These are phyloP conservation scores for Melanogrammus aeglefinus DNA, from an alignment of 2,797 vertebrate genomes.

Conservation along the genomic window DNA sequence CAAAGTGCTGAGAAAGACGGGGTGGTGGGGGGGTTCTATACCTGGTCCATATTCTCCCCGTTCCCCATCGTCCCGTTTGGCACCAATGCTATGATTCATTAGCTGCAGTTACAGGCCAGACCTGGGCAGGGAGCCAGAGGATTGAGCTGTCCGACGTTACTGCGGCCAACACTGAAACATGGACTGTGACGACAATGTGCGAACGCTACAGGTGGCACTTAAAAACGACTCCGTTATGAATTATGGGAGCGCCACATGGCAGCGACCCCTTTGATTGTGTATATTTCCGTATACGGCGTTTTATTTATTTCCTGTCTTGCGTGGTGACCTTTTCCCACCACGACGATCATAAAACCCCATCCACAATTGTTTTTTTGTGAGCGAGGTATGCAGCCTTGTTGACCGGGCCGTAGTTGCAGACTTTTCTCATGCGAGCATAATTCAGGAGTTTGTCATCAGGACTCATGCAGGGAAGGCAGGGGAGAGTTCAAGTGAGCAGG, in stretches of 20 bases:
- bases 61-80: conserved; percentile 55
- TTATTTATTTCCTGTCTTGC: not conserved
- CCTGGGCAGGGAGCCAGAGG: conserved; percentile 59
- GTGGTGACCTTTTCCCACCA: not conserved
- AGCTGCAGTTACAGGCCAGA: conserved; percentile 63
- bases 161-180: conserved; percentile 49
- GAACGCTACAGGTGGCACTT: conserved; percentile 65
- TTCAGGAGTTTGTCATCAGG: conserved; percentile 37
- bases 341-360: not conserved
- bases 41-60: conserved; percentile 50
- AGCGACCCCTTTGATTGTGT: not conserved
- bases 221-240: conserved; percentile 40
- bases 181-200: conserved; percentile 53
- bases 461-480: conserved; percentile 29
- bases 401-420: conserved; percentile 22
- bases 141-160: conserved; percentile 60
- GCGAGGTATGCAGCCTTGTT: conserved; percentile 25
- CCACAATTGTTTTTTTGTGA: conserved; percentile 26
- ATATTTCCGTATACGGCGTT: not conserved
- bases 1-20: conserved; percentile 51
- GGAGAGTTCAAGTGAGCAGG: conserved; percentile 13
- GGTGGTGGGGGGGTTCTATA: conserved; percentile 25
- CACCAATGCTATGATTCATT: conserved; percentile 63
- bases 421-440: conserved; percentile 42
- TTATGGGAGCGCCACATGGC: conserved; percentile 26